Conservation (phyloP, 2,797 vertebrate genomes). For the Megalops cyprinoides region DNA sequence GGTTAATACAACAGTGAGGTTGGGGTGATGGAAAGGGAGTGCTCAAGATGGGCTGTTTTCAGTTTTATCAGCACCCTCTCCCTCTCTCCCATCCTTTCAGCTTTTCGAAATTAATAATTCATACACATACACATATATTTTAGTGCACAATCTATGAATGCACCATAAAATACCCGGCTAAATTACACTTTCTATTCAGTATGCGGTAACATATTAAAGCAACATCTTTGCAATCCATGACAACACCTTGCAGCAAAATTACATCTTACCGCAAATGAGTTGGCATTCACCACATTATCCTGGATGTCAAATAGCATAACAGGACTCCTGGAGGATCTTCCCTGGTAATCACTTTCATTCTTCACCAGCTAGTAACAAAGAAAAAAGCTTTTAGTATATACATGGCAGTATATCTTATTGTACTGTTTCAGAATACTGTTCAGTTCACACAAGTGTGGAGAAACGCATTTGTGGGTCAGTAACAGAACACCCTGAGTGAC, state of each 20-base stretch:
- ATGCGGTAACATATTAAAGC: too few species aligned
- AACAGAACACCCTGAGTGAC: background rate
- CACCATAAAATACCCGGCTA: too few species aligned
- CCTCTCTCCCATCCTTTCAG: background rate
- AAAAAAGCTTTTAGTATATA: background rate
- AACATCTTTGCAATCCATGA: too few species aligned
- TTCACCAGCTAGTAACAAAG: slow-evolving; percentile 66
- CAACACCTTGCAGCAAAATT: background rate
- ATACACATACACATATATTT: too few species aligned
- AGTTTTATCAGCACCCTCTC: background rate
- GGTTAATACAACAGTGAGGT: slow-evolving; percentile 3
- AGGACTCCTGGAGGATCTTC: slow-evolving; percentile 75
- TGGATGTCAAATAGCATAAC: slow-evolving; percentile 77
- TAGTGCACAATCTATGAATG: too few species aligned
- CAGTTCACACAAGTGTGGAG: background rate
- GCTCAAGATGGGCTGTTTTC: background rate
- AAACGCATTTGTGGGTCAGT: background rate
- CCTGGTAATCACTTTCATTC: slow-evolving; percentile 70
- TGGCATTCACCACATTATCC: slow-evolving; percentile 79
- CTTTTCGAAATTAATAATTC: background rate
- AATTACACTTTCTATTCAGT: too few species aligned
- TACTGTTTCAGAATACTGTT: background rate
- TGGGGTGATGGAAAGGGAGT: background rate
- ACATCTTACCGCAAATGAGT: slow-evolving; percentile 78
- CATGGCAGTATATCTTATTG: background rate